Evolutionary conservation across 2,888 invertebrate species (phyloP), one percentile per base, ranked within the genome.

Genomic region (Drosophila vallismaia): DNA sequence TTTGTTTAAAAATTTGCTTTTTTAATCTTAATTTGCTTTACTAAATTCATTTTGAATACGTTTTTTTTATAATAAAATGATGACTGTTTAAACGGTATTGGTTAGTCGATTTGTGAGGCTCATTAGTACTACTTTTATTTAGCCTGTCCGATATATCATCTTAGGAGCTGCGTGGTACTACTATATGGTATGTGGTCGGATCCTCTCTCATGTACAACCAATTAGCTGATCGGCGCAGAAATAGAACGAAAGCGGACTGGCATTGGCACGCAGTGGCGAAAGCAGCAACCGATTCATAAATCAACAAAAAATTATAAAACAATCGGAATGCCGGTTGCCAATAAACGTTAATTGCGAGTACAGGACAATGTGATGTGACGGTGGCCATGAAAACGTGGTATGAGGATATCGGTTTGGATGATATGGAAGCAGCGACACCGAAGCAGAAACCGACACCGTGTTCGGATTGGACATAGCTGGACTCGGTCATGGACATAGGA

Each of bases 311-410:
- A 77, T 84, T 81, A 75, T 84, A 81, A 77, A 77, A 77, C 75
- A 80, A 84, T 84, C 73, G 53, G 71, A 70, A 73, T 70, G 54
- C 51, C 48, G 60, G 48, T 70, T 67, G 74, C 58, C 68, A 62
- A 78, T 78, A 71, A 87, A 81, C 74, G 63, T 71, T 82, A 81
- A 85, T 87, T 85, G 87, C 67, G 28, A 36, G 31, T 71, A 56
- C 59, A 73, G 74, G 67, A 67, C 67, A 72, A 72, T 73, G 53
- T 50, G 71, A 71, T 70, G 54, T 9, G 44, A 36, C 10, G 63
- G 40, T 55, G 53, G 51, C 62, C 64, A 72, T 54, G 69, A 42
- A 38, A 38, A 44, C 36, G 58, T 6, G 12, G 28, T 8, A 31
- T 26, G 31, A 9, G 49, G 38, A 53, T 58, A 66, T 64, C 63